These are phyloP conservation scores for Imbricaverruca yamaguchii DNA, from an alignment of 2,888 invertebrate species.

Conservation along the genomic window DNA sequence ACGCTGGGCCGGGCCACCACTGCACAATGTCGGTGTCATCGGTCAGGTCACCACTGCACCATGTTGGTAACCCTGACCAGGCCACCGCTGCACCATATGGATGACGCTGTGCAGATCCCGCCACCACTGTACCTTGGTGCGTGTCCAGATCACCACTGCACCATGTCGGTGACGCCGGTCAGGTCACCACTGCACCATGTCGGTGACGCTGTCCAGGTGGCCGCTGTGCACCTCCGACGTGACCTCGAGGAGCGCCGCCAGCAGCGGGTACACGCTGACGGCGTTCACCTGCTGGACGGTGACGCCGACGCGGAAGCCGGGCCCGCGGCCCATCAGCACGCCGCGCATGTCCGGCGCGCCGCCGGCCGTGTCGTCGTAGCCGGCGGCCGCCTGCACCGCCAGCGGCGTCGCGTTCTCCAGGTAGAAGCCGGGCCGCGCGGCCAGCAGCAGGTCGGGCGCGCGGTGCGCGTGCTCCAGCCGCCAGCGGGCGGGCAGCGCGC, in stretches of 20 bases:
- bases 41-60: background rate
- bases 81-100: too few species aligned
- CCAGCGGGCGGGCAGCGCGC: conserved; percentile 43
- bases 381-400: conserved; percentile 19
- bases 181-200: background rate
- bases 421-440: conserved; percentile 41
- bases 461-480: conserved; percentile 44
- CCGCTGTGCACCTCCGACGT: background rate
- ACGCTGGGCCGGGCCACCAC: too few species aligned
- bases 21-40: background rate
- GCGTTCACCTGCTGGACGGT: conserved; percentile 41
- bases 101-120: too few species aligned
- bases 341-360: conserved; percentile 38
- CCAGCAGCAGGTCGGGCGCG: conserved; percentile 42
- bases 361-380: conserved; percentile 33
- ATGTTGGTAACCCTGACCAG: too few species aligned
- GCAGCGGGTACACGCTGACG: conserved; percentile 46
- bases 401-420: conserved; percentile 11
- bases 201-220: background rate
- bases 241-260: conserved; percentile 31
- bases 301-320: conserved; percentile 40
- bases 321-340: conserved; percentile 39
- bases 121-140: background rate
- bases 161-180: background rate
- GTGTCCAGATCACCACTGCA: too few species aligned